phyloP scores from a whole-genome alignment of 2,888 invertebrate genomes.

The Drosophila austrosaltans region DNA sequence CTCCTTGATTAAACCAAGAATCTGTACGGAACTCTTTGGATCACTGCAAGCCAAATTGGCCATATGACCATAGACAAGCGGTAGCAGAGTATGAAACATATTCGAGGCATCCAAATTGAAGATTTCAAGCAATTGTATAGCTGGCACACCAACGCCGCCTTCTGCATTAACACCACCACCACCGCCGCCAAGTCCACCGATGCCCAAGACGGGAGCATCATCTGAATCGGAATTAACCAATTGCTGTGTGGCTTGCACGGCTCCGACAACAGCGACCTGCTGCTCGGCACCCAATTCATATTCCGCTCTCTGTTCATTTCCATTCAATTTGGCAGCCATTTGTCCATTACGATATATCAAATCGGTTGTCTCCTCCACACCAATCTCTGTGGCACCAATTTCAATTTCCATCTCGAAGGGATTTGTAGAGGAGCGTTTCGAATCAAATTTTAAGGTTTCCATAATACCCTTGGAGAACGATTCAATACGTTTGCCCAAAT shows the following conservation, averaged over 20 bases:
- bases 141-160: constrained; percentile 58
- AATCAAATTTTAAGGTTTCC: constrained; percentile 83
- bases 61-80: constrained; percentile 93
- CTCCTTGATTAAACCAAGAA: constrained; percentile 93
- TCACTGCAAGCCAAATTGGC: constrained; percentile 90
- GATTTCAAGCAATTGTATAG: constrained; percentile 81
- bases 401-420: constrained; percentile 84
- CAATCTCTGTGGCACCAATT: constrained; percentile 83
- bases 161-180: background rate
- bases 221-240: constrained; percentile 79
- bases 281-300: constrained; percentile 44
- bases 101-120: constrained; percentile 83
- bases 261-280: constrained; percentile 40
- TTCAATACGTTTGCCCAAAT: constrained; percentile 83
- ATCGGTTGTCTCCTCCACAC: constrained; percentile 81
- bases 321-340: constrained; percentile 81
- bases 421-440: constrained; percentile 82
- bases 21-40: constrained; percentile 93
- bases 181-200: background rate
- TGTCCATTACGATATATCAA: constrained; percentile 78
- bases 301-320: constrained; percentile 80
- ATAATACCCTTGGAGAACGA: constrained; percentile 84
- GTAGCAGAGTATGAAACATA: constrained; percentile 90
- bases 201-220: constrained; percentile 63
- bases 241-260: constrained; percentile 13